Base-by-base conservation (phyloP, 37 sponge, comb jelly and placozoan species). In the Axinella damicornis region DNA sequence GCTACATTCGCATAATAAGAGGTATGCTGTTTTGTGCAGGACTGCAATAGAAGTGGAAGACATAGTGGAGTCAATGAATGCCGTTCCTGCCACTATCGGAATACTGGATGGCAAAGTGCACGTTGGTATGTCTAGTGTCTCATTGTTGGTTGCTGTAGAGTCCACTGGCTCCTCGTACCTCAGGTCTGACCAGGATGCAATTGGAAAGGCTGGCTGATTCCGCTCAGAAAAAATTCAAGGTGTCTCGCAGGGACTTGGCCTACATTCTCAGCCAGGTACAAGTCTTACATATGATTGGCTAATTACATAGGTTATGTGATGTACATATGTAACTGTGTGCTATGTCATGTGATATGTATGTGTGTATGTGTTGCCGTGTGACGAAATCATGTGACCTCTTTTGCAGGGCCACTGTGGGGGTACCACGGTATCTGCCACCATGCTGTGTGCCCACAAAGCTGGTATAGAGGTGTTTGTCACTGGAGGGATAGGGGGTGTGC, bases 401-500 rank as follows among this genome's bases (percentile, higher is more conserved):
- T 46, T 46, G 46, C 56, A 94, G 92, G 71, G 72, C 0, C 55
- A 63, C 21, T 83, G 86, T 67, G 99, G 99, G 31, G 99, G 99
- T 15, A 98, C 99, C 6, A 98, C 99, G 40, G 99, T 98, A 59
- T 80, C 94, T 17, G 97, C 83, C 17, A 95, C 97, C 0, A 95
- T 96, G 95, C 16, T 98, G 37, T 82, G 93, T 39, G 97, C 99
- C 30, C 91, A 94, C 69, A 80, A 74, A 69, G 85, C 83, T 18
- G 95, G 94, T 31, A 96, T 98, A n/a, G 66, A 53, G 2, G 71
- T 98, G 35, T 96, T 98, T 85, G 94, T 93, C 28, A 98, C 99
- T 66, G 99, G 99, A 34, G 99, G 99, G 18, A 81, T 98, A 27
- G 99, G 99, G 38, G 99, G 99, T 57, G 99, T 97, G 20, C 96